A percentile compares a stretch with the other conserved stretches of the same genome.
Evolutionary conservation across 2,888 invertebrate genomes (phyloP).

Genomic region (Drosophila affinis): DNA sequence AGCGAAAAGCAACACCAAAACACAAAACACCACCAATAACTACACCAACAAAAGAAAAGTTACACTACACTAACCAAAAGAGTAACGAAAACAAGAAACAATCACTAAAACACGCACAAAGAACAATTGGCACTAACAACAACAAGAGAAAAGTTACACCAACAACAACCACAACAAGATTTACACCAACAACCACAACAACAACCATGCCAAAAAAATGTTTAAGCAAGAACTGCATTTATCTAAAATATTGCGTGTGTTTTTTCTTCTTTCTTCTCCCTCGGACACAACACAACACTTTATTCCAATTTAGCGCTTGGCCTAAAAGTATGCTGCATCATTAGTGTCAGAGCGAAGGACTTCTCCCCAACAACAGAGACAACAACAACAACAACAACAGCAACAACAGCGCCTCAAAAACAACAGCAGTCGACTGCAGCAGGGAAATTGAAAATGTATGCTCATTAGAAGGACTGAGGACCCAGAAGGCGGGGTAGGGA

Average conservation of each 20-base stretch:
- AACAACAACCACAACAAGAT: constrained; percentile 20
- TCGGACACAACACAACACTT: constrained; percentile 31
- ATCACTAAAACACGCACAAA: neutral
- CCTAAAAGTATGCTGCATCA: constrained; percentile 76
- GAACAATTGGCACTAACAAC: constrained; percentile 48
- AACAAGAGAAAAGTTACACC: constrained; percentile 23
- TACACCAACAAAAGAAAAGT: constrained; percentile 25
- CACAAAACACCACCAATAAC: constrained; percentile 12
- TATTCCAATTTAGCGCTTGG: constrained; percentile 71
- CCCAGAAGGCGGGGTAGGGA: constrained; percentile 14
- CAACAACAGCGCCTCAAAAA: constrained; percentile 22
- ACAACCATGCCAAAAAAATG: constrained; percentile 25
- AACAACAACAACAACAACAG: constrained; percentile 26
- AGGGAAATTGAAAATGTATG: constrained; percentile 49
- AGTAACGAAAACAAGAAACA: constrained; percentile 27
- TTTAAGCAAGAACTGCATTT: constrained; percentile 51
- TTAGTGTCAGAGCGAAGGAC: constrained; percentile 60
- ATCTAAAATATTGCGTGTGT: constrained; percentile 59
- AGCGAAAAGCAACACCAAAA: constrained; percentile 14
- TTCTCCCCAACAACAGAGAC: constrained; percentile 5
- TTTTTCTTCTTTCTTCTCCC: constrained; percentile 51
- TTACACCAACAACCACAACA: constrained; percentile 14
- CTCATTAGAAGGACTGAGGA: constrained; percentile 38
- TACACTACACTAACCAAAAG: neutral
- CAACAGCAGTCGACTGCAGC: constrained; percentile 12